phyloP scores from a whole-genome alignment of 2,797 vertebrate genomes.

The Buphagus erythrorhynchus region DNA sequence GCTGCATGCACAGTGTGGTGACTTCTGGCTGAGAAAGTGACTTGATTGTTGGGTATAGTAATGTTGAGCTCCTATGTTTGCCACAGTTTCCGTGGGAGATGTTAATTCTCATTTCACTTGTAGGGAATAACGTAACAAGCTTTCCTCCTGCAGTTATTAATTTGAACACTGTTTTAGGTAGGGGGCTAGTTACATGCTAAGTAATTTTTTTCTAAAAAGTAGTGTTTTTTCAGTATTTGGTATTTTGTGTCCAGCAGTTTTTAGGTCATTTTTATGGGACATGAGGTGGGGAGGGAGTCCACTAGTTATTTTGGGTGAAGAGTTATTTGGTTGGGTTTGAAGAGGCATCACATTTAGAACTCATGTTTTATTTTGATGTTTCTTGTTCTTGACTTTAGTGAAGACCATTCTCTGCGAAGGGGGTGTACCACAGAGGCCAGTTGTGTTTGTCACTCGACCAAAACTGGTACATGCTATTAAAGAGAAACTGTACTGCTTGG shows the following conservation, averaged over 20 bases:
- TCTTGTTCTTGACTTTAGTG: constrained; percentile 70
- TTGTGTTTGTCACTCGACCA: constrained; percentile 91
- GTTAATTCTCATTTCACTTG: neutral
- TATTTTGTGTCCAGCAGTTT: neutral
- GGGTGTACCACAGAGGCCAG: constrained; percentile 93
- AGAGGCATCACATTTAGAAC: neutral
- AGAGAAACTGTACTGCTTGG: constrained; percentile 83
- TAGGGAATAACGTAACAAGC: neutral
- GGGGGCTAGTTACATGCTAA: neutral
- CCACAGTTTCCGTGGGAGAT: neutral
- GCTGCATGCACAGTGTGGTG: fast-evolving
- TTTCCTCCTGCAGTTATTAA: neutral
- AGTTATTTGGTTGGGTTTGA: neutral
- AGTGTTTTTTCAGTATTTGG: neutral
- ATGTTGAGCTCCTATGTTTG: neutral
- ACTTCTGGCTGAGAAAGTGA: neutral
- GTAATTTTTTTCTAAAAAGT: neutral
- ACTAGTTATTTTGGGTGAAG: neutral
- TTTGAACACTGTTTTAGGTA: neutral
- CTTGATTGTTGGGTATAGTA: neutral
- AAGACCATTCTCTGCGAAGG: constrained; percentile 89
- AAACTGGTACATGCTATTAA: constrained; percentile 83
- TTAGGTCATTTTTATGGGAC: neutral
- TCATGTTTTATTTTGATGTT: neutral
- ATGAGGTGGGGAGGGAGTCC: neutral